These are phyloP conservation scores for Idaea biselata DNA, from an alignment of 2,888 invertebrate genomes.

Conservation along the genomic window DNA sequence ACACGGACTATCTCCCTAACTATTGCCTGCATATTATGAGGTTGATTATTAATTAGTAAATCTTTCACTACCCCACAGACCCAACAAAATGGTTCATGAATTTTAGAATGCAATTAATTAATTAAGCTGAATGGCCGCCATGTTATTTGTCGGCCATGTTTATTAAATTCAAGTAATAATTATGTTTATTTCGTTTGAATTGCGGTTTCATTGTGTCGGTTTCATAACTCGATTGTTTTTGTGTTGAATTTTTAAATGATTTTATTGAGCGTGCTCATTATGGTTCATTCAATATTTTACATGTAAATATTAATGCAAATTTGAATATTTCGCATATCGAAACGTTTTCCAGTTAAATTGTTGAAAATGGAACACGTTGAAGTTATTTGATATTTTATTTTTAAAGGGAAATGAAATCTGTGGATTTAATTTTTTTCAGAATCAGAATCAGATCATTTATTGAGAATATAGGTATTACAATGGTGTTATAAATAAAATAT, in stretches of 20 bases:
- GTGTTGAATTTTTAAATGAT: background rate
- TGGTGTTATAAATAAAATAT: too few species aligned
- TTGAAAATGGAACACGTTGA: too few species aligned
- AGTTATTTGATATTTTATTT: too few species aligned
- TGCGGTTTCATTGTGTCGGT: background rate
- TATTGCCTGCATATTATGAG: too few species aligned
- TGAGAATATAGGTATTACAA: too few species aligned
- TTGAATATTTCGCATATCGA: background rate
- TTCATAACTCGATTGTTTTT: background rate
- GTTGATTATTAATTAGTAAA: background rate
- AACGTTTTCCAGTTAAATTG: too few species aligned
- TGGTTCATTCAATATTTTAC: constrained; percentile 1
- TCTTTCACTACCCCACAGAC: background rate
- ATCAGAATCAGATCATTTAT: too few species aligned
- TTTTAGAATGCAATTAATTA: constrained; percentile 47
- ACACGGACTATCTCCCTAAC: too few species aligned
- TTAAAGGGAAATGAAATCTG: too few species aligned
- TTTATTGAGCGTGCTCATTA: background rate
- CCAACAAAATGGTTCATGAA: constrained; percentile 33
- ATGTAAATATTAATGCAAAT: background rate
- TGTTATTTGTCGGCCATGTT: constrained; percentile 32
- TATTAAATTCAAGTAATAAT: constrained; percentile 42
- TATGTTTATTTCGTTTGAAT: constrained; percentile 18
- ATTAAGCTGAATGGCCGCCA: constrained; percentile 35
- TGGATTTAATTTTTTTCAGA: too few species aligned